phyloP scores from a whole-genome alignment of 2,113 vertebrate species.

The Grantiella picta region DNA sequence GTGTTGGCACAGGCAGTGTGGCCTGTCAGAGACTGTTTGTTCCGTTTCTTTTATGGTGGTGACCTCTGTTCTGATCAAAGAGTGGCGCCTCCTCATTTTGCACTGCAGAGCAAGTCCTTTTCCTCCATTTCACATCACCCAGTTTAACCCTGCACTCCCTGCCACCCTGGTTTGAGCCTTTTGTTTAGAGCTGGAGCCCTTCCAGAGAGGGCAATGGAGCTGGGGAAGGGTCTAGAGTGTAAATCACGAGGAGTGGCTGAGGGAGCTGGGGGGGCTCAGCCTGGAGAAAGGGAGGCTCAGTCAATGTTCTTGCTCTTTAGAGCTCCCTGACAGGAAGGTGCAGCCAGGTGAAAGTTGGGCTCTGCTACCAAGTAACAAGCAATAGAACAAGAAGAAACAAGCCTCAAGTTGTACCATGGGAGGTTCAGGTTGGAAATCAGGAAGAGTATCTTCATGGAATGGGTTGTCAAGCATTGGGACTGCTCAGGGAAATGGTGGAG shows the following conservation, averaged over 20 bases:
- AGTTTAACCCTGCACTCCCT: background rate
- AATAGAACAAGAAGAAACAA: background rate
- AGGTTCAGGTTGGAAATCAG: background rate
- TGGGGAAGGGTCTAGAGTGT: background rate
- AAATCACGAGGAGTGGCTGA: background rate
- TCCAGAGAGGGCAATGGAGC: background rate
- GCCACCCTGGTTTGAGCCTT: background rate
- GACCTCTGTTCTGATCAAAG: constrained; percentile 18
- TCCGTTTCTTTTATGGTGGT: background rate
- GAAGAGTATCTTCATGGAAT: background rate
- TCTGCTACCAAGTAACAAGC: background rate
- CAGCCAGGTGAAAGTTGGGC: fast-evolving
- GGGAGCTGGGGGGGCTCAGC: background rate
- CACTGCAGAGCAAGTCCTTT: background rate
- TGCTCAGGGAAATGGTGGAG: background rate
- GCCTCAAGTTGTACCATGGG: background rate
- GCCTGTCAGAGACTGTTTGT: background rate
- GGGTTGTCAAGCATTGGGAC: background rate
- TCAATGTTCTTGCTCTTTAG: background rate
- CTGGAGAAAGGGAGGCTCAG: background rate
- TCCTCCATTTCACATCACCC: background rate
- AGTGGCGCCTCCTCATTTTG: background rate
- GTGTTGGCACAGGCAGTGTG: background rate
- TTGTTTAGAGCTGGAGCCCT: background rate
- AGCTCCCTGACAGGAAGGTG: background rate